These are phyloP conservation scores for Loriculus beryllinus DNA, from an alignment of 2,797 vertebrate species.

Conservation along the genomic window DNA sequence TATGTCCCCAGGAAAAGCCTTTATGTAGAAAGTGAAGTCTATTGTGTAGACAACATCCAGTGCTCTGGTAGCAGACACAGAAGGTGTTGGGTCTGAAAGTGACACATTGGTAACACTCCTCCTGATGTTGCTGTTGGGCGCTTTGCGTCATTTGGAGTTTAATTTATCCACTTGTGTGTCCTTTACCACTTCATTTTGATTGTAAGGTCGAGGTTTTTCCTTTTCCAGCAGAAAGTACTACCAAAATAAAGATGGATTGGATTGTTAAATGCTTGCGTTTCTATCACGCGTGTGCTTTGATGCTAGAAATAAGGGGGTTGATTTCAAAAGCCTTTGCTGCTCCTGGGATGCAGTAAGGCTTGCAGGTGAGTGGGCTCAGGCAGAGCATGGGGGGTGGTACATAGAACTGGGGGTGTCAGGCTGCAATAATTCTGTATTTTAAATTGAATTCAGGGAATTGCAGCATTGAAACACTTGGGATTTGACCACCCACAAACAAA, in stretches of 20 bases:
- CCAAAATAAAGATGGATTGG: constrained; percentile 52
- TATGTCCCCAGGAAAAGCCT: background rate
- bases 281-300: rapidly evolving
- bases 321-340: background rate
- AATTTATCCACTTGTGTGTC: background rate
- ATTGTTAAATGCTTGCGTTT: background rate
- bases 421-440: background rate
- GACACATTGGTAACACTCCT: background rate
- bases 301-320: background rate
- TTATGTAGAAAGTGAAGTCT: background rate
- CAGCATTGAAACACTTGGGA: background rate
- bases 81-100: background rate
- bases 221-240: background rate
- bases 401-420: background rate
- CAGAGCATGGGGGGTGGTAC: rapidly evolving
- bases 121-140: background rate
- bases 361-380: background rate
- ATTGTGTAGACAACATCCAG: rapidly evolving
- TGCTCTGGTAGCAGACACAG: background rate
- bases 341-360: background rate
- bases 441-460: background rate
- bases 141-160: background rate
- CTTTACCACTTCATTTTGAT: background rate
- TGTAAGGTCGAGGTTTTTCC: background rate
- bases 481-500: rapidly evolving